Base-by-base conservation (phyloP, 2,888 invertebrate species). In the Apantesis nais region DNA sequence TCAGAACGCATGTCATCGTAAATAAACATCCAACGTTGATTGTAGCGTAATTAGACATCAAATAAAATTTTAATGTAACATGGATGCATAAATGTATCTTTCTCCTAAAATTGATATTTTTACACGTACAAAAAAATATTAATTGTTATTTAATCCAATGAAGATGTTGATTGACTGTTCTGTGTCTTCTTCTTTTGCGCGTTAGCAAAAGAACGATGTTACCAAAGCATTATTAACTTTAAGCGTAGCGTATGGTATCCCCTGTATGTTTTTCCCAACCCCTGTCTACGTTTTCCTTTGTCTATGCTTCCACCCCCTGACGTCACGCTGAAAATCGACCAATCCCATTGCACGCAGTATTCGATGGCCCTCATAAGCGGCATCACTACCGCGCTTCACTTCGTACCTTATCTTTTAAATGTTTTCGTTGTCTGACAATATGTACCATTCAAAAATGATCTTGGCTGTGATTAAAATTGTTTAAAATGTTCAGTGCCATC, bases 271-370 rank as follows among this genome's bases (percentile, higher is more conserved):
- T 82, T 80, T 83, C 82, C 82, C 88, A 88, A 90, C 90, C 91
- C 92, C 86, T 80, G 74, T 83, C 85, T 83, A 84, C 82, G 77
- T 80, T 90, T 88, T 89, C 83, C 84, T 81, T 92, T 92, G 92
- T 95, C 94, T 94, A 93, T 94, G 94, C 85, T 89, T 85, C 92
- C 89, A 95, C 95, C 95, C 95, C 92, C 93, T 96, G 96, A 96
- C 95, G 96, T 96, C 95, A 95, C 91, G 79, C 85, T 90, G 94
- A 92, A 95, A 94, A 95, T 96, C 96, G 96, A 96, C 96, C 96
- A 96, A 96, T 96, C 95, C 94, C 91, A 92, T 90, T 89, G 88
- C 91, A 91, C 90, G 90, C 92, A 93, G 94, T 93, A 88, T 89
- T 92, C 92, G 90, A 92, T 93, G 90, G 89, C 90, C 90, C 90